Conservation (phyloP, 2,113 vertebrate genomes). For the Megaleporinus macrocephalus region DNA sequence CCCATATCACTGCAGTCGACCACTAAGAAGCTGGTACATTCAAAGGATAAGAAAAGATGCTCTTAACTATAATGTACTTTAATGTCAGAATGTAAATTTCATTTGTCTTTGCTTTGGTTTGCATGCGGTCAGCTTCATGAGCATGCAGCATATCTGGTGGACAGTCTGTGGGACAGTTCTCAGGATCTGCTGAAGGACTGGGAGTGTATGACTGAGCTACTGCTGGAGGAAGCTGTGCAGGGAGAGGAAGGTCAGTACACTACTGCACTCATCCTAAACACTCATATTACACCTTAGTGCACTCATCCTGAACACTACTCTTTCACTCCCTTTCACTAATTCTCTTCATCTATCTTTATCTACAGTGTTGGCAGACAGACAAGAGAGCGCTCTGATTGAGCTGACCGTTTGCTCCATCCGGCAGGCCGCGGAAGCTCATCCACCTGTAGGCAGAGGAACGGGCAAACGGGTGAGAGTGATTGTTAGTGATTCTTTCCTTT, state of each 20-base stretch:
- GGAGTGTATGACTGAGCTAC: constrained; percentile 97
- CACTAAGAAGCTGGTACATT: too few relatives aligned
- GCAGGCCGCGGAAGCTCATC: constrained; percentile 95
- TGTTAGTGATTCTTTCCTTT: too few relatives aligned
- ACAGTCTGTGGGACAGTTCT: constrained; percentile 97
- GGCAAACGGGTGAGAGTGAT: constrained; percentile 89
- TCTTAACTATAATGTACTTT: too few relatives aligned
- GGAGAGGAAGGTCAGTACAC: constrained; percentile 91
- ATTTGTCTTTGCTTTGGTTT: constrained; percentile 9
- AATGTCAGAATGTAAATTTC: too few relatives aligned
- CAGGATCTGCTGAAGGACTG: constrained; percentile 98
- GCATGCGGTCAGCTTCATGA: constrained; percentile 86
- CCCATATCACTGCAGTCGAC: too few relatives aligned
- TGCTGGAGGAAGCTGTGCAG: constrained; percentile 95
- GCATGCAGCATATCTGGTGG: constrained; percentile 95
- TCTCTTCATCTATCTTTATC: neutral
- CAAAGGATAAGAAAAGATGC: too few relatives aligned
- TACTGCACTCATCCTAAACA: constrained; percentile 67
- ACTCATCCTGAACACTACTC: neutral
- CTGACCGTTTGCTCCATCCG: constrained; percentile 94
- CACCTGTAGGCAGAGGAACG: constrained; percentile 95
- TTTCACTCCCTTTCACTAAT: too few relatives aligned
- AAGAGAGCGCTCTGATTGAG: constrained; percentile 95
- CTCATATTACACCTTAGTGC: too few relatives aligned
- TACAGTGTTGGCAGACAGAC: constrained; percentile 91